Conservation (phyloP, 2,888 invertebrate genomes). For the Lycocerus yunnanus region DNA sequence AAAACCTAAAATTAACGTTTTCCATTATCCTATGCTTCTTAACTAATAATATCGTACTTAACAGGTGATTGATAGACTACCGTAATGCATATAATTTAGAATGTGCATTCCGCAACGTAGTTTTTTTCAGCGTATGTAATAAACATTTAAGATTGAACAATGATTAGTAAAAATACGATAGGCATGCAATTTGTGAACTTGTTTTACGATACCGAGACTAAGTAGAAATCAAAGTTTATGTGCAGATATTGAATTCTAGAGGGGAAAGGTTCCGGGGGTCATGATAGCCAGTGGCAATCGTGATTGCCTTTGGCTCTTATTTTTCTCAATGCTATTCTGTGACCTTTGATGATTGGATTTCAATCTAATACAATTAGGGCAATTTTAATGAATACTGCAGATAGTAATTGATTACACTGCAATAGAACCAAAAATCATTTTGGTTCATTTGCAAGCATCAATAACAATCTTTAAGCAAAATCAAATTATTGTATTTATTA, state of each 20-base stretch:
- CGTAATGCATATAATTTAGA: conserved; percentile 7
- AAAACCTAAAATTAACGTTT: neutral
- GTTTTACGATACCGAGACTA: conserved; percentile 16
- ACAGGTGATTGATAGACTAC: conserved; percentile 4
- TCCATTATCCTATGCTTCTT: neutral
- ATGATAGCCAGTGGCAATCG: conserved; percentile 34
- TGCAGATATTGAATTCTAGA: conserved; percentile 7
- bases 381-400: conserved; percentile 25
- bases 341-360: conserved; percentile 43
- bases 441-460: neutral
- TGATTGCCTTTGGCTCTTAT: conserved; percentile 32
- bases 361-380: conserved; percentile 38
- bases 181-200: conserved; percentile 19
- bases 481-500: neutral
- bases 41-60: neutral
- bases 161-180: conserved; percentile 9
- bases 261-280: conserved; percentile 26
- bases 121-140: conserved; percentile 5
- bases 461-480: neutral
- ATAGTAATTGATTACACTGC: conserved; percentile 11
- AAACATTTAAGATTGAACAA: neutral
- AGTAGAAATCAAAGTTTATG: conserved; percentile 23
- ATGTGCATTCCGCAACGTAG: conserved; percentile 12
- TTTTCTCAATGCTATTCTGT: conserved; percentile 42
- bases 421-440: neutral